phyloP scores from a whole-genome alignment of 2,888 invertebrate species.

The Nomada lathburiana region DNA sequence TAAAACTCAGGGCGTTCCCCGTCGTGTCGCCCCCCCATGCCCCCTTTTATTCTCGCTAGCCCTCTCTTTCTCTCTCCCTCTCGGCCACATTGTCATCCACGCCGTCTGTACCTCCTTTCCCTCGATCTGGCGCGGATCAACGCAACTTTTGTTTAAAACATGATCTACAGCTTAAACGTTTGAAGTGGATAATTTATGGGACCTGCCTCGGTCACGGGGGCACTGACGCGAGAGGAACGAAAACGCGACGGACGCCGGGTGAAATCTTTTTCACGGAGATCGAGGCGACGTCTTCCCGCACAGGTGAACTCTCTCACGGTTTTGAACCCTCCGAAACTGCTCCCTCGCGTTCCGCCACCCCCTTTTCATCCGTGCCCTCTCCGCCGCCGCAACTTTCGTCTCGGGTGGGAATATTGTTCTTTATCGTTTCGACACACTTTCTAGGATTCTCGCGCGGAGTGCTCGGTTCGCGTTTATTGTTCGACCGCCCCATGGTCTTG shows the following conservation, averaged over 20 bases:
- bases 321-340: slow-evolving; percentile 61
- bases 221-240: slow-evolving; percentile 4
- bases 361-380: slow-evolving; percentile 30
- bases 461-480: slow-evolving; percentile 45
- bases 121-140: slow-evolving; percentile 78
- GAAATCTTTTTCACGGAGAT: slow-evolving; percentile 50
- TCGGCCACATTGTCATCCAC: not conserved
- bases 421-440: slow-evolving; percentile 80
- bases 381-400: slow-evolving; percentile 67
- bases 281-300: slow-evolving; percentile 26
- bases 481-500: slow-evolving; percentile 21
- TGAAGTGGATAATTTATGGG: slow-evolving; percentile 81
- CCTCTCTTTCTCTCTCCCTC: slow-evolving; percentile 6
- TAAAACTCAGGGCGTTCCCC: slow-evolving; percentile 50
- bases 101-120: slow-evolving; percentile 12
- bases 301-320: slow-evolving; percentile 73
- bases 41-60: not conserved
- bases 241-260: slow-evolving; percentile 20
- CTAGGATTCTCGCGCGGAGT: slow-evolving; percentile 30
- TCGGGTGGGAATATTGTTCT: slow-evolving; percentile 64
- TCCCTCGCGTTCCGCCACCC: slow-evolving; percentile 19
- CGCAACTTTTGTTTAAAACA: slow-evolving; percentile 83
- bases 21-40: slow-evolving; percentile 13
- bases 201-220: slow-evolving; percentile 49
- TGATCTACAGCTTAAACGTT: slow-evolving; percentile 84